Evolutionary conservation across 2,113 vertebrate genomes (phyloP).

Genomic region (Vidua chalybeata): DNA sequence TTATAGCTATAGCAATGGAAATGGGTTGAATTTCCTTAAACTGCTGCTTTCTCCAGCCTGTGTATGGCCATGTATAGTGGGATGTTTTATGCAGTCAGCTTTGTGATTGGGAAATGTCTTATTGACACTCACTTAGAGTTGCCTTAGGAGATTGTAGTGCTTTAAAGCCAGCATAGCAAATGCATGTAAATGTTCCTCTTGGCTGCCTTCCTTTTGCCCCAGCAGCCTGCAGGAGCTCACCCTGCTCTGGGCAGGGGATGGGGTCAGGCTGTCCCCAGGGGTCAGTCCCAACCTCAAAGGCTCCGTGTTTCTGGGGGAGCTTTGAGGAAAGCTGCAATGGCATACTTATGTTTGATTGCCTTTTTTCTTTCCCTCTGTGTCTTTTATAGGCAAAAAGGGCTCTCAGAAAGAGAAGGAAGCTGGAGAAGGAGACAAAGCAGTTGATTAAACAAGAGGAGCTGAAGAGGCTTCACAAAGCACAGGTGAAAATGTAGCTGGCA

Average conservation of each 20-base stretch:
- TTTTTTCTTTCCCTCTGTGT: not conserved
- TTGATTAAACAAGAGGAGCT: conserved; percentile 86
- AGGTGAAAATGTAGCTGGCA: conserved; percentile 72
- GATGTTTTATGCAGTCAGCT: not conserved
- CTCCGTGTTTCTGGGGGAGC: not conserved
- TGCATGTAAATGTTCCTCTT: not conserved
- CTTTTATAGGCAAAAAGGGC: conserved; percentile 62
- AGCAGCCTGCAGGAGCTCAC: not conserved
- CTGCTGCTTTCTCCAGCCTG: not conserved
- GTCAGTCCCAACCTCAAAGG: rapidly evolving
- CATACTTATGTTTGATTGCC: not conserved
- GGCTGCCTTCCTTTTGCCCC: not conserved
- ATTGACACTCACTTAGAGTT: not conserved
- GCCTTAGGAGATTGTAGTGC: not conserved
- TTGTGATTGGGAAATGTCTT: not conserved
- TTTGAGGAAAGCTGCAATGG: not conserved
- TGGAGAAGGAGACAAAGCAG: conserved; percentile 80
- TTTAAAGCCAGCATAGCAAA: not conserved
- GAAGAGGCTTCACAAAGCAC: conserved; percentile 92
- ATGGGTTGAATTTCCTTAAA: not conserved
- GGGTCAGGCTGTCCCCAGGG: not conserved
- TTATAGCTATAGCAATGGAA: not conserved
- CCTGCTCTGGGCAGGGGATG: not conserved
- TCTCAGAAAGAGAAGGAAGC: conserved; percentile 73
- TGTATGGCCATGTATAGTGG: not conserved